Evolutionary conservation across 2,888 invertebrate genomes (phyloP).

Genomic region (Folsomia manolachei): DNA sequence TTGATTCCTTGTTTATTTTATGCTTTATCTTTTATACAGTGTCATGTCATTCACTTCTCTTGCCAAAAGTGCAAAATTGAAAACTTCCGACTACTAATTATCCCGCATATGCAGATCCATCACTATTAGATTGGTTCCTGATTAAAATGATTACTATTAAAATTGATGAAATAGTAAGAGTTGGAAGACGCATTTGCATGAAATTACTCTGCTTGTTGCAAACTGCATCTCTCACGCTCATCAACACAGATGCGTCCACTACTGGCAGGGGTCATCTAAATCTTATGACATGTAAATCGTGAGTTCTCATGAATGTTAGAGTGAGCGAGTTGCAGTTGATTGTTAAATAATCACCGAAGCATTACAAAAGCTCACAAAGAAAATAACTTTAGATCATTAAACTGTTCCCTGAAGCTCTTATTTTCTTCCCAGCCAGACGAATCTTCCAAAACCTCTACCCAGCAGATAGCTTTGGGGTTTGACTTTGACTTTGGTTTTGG

Average conservation of each 20-base stretch:
- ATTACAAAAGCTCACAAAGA: not conserved
- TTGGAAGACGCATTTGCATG: too few species aligned
- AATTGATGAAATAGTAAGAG: too few species aligned
- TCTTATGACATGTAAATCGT: not conserved
- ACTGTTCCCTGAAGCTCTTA: not conserved
- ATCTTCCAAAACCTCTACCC: not conserved
- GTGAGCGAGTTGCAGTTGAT: not conserved
- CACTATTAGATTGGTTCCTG: not conserved
- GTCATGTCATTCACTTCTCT: not conserved
- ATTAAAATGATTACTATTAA: not conserved
- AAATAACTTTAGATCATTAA: not conserved
- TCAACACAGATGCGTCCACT: not conserved
- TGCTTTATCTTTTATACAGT: not conserved
- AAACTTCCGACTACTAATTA: not conserved
- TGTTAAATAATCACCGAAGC: not conserved
- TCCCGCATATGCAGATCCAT: too few species aligned
- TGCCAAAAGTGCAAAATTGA: conserved; percentile 1
- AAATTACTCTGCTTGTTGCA: not conserved
- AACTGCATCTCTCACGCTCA: not conserved
- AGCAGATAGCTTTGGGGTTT: not conserved
- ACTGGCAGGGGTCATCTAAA: not conserved
- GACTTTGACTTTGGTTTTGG: too few species aligned
- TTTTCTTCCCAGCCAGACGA: not conserved
- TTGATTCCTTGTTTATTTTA: conserved; percentile 4
- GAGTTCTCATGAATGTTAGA: not conserved